Percentiles rank a stretch among this genome's conserved stretches.
phyloP scores from a whole-genome alignment of 2,113 vertebrate genomes.

The Maccullochella peelii region DNA sequence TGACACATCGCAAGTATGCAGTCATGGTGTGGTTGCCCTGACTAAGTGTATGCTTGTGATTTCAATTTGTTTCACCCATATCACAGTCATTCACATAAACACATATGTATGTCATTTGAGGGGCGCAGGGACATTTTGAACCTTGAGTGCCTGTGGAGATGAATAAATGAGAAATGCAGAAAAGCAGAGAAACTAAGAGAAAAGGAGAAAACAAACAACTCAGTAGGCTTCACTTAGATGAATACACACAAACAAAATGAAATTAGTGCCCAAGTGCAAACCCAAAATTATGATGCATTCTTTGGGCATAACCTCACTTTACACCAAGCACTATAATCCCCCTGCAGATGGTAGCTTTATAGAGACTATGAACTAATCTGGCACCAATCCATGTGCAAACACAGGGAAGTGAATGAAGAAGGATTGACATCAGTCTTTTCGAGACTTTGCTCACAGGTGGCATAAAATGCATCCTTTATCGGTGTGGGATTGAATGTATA shows the following conservation, averaged over 20 bases:
- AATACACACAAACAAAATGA: not conserved
- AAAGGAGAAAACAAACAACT: not conserved
- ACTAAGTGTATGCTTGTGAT: not conserved
- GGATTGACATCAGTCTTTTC: not conserved
- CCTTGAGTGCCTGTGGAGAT: not conserved
- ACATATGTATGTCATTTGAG: not conserved
- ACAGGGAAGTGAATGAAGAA: not conserved
- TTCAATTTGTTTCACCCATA: not conserved
- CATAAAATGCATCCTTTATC: not conserved
- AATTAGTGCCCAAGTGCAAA: not conserved
- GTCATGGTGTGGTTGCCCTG: not conserved
- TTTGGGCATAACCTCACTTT: constrained; percentile 8
- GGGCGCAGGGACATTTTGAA: not conserved
- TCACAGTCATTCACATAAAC: not conserved
- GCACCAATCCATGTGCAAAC: not conserved
- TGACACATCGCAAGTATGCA: not conserved
- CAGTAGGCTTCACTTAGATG: not conserved
- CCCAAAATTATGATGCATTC: not conserved
- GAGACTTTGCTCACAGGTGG: not conserved
- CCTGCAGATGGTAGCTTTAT: constrained; percentile 24
- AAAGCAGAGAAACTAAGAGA: not conserved
- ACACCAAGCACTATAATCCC: not conserved
- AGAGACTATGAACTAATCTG: constrained; percentile 13
- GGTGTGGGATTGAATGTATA: not conserved
- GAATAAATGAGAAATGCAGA: not conserved